Evolutionary conservation across 2,888 invertebrate species (phyloP), one percentile per base, ranked within the genome.

Genomic region (Autographa pulchrina): DNA sequence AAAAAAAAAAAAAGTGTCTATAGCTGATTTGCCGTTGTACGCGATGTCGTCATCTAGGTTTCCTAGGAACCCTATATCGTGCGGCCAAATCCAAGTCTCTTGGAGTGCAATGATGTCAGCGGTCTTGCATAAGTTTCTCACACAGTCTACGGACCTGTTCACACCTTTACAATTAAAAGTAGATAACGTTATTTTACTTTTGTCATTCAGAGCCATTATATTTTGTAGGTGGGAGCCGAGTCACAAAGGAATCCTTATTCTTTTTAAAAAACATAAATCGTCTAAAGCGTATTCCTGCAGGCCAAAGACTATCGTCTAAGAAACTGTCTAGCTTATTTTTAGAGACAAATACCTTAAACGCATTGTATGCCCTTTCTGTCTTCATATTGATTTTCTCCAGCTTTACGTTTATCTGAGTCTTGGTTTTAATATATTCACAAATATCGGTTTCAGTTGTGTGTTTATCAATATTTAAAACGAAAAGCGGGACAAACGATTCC

Each of bases 301-400:
- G 80, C 80, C 82, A 80, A 11, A 81, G 68, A 6, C 65, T 43
- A 18, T 78, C 75, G 64, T 77, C 68, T 58, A 83, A 62, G 74
- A 74, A 78, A 18, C 70, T 52, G n/a, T 63, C 63, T 25, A 77
- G 13, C 38, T 77, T 74, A 68, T 65, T 7, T 18, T 78, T 78
- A 11, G 78, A 65, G 5, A 80, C 74, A 48, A 62, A 78, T 14
- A 80, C 59, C 62, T 80, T 83, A 62, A 67, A 81, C 0, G 79
- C 75, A 48, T 74, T 73, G 65, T 83, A 81, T 11, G 31, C 59
- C 41, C 61, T 71, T n/a, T 52, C 32, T 7, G 41, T 0, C 64
- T 72, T 74, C 68, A 74, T 78, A 18, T 70, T 69, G n/a, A 74
- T 72, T 52, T 62, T 72, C 59, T 71, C 69, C n/a, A 78, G 41